Evolutionary conservation across 2,113 vertebrate species (phyloP).

Genomic region (Tychaedon coryphoeus): DNA sequence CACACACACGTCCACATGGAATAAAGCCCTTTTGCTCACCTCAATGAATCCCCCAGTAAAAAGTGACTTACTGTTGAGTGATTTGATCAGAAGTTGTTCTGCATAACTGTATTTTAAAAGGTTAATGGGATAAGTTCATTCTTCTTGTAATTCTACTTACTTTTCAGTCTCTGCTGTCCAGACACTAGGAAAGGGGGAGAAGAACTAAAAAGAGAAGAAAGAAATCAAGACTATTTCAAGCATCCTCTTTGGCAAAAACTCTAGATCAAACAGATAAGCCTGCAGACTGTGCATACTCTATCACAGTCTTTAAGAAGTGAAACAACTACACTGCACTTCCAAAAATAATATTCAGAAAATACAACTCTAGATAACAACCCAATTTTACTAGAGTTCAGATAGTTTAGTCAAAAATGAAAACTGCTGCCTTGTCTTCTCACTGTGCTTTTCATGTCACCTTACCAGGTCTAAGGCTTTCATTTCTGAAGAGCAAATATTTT

Average conservation of each 20-base stretch:
- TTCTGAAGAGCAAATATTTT: neutral
- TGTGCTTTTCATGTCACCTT: neutral
- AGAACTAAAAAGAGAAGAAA: neutral
- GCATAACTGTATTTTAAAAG: neutral
- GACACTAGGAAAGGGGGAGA: neutral
- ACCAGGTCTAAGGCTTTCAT: neutral
- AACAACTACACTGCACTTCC: neutral
- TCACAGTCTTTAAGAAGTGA: neutral
- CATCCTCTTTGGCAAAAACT: neutral
- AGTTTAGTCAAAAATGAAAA: neutral
- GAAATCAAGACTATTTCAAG: neutral
- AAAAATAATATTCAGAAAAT: constrained; percentile 24
- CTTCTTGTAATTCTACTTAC: neutral
- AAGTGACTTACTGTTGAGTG: neutral
- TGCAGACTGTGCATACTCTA: neutral
- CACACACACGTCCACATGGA: neutral
- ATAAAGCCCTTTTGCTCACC: neutral
- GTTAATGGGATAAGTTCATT: neutral
- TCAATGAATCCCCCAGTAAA: neutral
- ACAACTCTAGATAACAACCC: neutral
- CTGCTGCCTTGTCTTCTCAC: neutral
- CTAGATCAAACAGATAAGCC: constrained; percentile 13
- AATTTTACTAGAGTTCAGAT: neutral
- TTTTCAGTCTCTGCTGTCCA: neutral
- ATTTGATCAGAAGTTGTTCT: neutral